Percentiles rank a stretch among this genome's conserved stretches.
phyloP scores from a whole-genome alignment of 2,888 invertebrate species.

The Clepsis dumicolana region DNA sequence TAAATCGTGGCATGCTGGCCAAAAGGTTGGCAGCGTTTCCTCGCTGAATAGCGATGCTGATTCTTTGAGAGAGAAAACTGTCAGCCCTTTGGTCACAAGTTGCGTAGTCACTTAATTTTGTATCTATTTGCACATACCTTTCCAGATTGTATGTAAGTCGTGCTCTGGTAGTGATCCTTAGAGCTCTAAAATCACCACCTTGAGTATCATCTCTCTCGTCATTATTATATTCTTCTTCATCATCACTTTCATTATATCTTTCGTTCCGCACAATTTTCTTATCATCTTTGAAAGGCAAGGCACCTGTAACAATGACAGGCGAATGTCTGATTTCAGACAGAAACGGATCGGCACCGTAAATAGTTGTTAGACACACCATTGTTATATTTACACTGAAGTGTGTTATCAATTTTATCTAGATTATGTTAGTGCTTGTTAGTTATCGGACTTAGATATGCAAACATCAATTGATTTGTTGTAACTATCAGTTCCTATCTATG shows the following conservation, averaged over 20 bases:
- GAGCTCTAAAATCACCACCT: not conserved
- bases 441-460: not conserved
- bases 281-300: slow-evolving; percentile 14
- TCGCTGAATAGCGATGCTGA: too few species aligned
- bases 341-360: not conserved
- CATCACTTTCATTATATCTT: slow-evolving; percentile 1
- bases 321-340: not conserved
- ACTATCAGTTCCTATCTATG: not conserved
- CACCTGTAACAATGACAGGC: not conserved
- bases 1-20: too few species aligned
- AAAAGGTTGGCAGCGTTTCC: too few species aligned
- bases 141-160: slow-evolving; percentile 14
- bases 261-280: not conserved
- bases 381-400: not conserved
- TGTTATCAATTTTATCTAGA: not conserved
- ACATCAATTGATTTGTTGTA: not conserved
- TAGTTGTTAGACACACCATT: slow-evolving; percentile 6
- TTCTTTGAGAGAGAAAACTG: too few species aligned
- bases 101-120: too few species aligned
- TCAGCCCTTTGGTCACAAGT: too few species aligned
- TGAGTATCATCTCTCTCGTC: not conserved
- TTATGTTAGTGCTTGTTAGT: not conserved
- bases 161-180: slow-evolving; percentile 15
- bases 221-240: not conserved
- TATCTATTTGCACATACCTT: not conserved